Base-by-base conservation (phyloP, 2,113 vertebrate species). In the Pluvianellus socialis region DNA sequence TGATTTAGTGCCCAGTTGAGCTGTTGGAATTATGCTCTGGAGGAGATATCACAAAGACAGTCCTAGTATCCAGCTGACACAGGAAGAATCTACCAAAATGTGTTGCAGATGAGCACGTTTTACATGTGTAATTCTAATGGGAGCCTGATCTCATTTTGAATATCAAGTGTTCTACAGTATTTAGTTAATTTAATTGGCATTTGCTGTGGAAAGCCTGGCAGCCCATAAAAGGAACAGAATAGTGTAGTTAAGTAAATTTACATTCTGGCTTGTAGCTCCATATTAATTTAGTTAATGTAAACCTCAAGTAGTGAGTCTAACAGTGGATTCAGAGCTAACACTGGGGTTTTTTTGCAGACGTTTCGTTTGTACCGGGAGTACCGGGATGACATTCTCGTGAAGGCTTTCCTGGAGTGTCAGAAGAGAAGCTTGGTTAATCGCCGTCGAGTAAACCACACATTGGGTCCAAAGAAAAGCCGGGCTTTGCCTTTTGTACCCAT, bases 401-500 rank as follows among this genome's bases (percentile, higher is more conserved):
- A 98, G 77, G 99, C 98, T 35, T 99, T 99, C 92, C 65, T 99
- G 30, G 98, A 98, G 33, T 99, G 97, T 90, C 98, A 99, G 97
- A 98, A 98, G 88, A 97, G 95, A n/a, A 98, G 99, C 40, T 63
- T 99, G 91, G 98, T 99, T 61, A 99, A 99, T 97, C 99, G 99
- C 5, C 99, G 99, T 6, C 98, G 99, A 2, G 96, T 99, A 38
- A 98, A 82, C 90, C 98, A 99, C 90, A 8, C 83, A 0, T 72
- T 98, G 73, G 99, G 98, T 11, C 99, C 98, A 1, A 99, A 99
- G 98, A 99, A 99, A 93, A 99, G 97, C 95, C 98, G 99, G 18
- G 98, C 98, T 0, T 85, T 99, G 94, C 99, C 99, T 92, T 99
- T 99, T 11, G 98, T 99, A 67, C 99, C 99, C 62, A 99, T 99